A percentile compares a stretch with the other conserved stretches of the same genome.
phyloP scores from a whole-genome alignment of 2,888 invertebrate species.

The Caenorhabditis wallacei region DNA sequence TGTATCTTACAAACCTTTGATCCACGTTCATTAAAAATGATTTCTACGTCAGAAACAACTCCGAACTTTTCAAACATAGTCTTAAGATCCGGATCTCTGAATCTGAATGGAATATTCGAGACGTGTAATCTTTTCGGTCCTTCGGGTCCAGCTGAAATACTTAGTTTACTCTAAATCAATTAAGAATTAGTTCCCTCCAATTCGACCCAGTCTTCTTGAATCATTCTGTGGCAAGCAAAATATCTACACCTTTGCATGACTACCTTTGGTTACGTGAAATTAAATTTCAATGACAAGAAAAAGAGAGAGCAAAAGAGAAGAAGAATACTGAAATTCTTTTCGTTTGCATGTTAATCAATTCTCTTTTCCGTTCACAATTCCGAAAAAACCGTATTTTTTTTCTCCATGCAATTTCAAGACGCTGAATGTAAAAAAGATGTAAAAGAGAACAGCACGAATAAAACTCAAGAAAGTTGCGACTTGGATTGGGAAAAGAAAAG shows the following conservation, averaged over 20 bases:
- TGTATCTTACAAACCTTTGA: constrained; percentile 88
- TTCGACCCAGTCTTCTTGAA: constrained; percentile 29
- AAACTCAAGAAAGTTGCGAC: constrained; percentile 66
- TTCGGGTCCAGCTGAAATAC: constrained; percentile 63
- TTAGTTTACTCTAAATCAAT: not conserved
- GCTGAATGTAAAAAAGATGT: constrained; percentile 54
- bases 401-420: constrained; percentile 66
- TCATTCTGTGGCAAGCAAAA: constrained; percentile 55
- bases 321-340: constrained; percentile 38
- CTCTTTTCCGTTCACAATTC: constrained; percentile 45
- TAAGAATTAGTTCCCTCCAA: constrained; percentile 8
- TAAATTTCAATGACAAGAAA: constrained; percentile 37
- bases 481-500: constrained; percentile 53
- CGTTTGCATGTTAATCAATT: constrained; percentile 60
- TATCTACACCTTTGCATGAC: constrained; percentile 48
- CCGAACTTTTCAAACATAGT: constrained; percentile 92
- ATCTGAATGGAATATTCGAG: constrained; percentile 99
- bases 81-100: constrained; percentile 98
- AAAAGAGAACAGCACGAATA: constrained; percentile 66
- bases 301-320: constrained; percentile 14
- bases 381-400: constrained; percentile 34
- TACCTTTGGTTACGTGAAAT: constrained; percentile 59
- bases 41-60: constrained; percentile 98
- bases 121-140: constrained; percentile 92
- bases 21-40: constrained; percentile 99